phyloP scores from a whole-genome alignment of 2,113 vertebrate genomes.

The Butorides virescens region DNA sequence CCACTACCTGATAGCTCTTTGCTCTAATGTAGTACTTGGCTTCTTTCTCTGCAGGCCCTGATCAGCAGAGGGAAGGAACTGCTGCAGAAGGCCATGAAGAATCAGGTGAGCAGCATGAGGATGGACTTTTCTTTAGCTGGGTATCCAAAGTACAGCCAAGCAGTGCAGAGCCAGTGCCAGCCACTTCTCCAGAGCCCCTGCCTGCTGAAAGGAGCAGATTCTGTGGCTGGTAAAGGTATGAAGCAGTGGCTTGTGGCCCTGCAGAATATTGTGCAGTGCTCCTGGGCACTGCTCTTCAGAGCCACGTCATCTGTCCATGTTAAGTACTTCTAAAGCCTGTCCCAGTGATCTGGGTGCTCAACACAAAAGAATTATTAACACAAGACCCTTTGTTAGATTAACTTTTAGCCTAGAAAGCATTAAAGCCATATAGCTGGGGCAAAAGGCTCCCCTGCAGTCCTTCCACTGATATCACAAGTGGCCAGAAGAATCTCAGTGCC shows the following conservation, averaged over 20 bases:
- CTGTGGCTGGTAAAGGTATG: neutral
- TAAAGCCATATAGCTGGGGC: neutral
- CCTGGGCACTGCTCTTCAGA: neutral
- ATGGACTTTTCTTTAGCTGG: neutral
- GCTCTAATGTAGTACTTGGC: neutral
- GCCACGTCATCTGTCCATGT: rapidly evolving
- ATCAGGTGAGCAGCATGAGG: conserved; percentile 75
- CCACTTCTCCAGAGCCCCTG: neutral
- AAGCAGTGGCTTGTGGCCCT: neutral
- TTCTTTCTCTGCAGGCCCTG: conserved; percentile 66
- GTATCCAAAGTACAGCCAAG: neutral
- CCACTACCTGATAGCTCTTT: neutral
- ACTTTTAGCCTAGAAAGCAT: neutral
- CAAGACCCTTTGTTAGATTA: neutral
- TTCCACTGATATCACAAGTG: neutral
- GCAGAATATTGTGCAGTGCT: neutral
- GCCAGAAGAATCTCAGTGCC: neutral
- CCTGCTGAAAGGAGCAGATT: neutral
- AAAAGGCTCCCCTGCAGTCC: neutral
- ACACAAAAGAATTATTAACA: neutral
- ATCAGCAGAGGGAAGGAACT: conserved; percentile 85
- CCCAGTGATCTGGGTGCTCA: neutral
- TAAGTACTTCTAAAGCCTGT: neutral
- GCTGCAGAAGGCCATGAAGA: conserved; percentile 85
- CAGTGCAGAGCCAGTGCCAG: neutral